phyloP scores from a whole-genome alignment of 2,797 vertebrate species.

The Ispidina picta region DNA sequence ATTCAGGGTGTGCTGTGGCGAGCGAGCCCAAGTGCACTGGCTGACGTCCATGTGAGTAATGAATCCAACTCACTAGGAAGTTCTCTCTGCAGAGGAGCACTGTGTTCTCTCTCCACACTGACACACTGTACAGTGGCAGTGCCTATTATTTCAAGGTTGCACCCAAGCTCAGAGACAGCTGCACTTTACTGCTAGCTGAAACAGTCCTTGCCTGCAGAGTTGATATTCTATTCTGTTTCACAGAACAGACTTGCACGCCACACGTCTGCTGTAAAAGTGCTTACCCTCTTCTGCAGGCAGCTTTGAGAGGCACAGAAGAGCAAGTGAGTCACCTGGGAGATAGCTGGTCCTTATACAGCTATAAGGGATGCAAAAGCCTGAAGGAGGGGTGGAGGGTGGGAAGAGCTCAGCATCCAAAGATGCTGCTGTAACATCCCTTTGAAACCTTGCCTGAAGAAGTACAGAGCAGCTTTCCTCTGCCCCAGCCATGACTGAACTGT shows the following conservation, averaged over 20 bases:
- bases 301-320: not conserved
- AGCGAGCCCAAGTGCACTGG: slow-evolving; percentile 26
- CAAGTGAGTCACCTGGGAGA: not conserved
- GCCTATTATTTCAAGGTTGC: not conserved
- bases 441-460: not conserved
- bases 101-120: not conserved
- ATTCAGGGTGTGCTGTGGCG: not conserved
- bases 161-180: not conserved
- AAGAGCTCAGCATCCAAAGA: not conserved
- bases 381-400: not conserved
- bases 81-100: slow-evolving; percentile 15
- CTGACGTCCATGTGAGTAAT: slow-evolving; percentile 33
- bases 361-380: not conserved
- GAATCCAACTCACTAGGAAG: not conserved
- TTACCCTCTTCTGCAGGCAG: not conserved
- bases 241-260: not conserved
- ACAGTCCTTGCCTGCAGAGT: not conserved
- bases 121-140: not conserved
- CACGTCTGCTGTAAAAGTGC: not conserved
- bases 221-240: not conserved
- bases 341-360: not conserved
- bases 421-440: not conserved
- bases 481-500: not conserved
- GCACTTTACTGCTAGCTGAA: slow-evolving; percentile 24
- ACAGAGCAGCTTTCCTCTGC: not conserved